Percentiles rank a stretch among this genome's conserved stretches.
Conservation (phyloP, 2,888 invertebrate species). For the Labia minor region DNA sequence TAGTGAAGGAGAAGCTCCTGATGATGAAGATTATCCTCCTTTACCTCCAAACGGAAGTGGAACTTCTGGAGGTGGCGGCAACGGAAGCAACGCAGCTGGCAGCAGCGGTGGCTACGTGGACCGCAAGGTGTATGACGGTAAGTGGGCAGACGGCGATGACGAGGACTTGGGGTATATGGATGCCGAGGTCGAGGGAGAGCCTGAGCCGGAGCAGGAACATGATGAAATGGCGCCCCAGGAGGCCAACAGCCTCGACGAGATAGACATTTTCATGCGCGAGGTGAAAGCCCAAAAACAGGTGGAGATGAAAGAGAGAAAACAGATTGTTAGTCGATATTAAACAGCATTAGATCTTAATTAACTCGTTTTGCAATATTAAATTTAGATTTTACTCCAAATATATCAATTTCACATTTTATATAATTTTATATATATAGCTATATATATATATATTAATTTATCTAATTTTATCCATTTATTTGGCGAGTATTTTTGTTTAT, state of each 20-base stretch:
- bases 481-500: neutral
- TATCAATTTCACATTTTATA: neutral
- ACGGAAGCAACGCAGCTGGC: conserved; percentile 30
- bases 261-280: conserved; percentile 45
- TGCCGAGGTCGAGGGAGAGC: conserved; percentile 22
- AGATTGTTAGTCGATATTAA: conserved; percentile 32
- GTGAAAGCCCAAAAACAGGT: conserved; percentile 48
- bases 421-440: neutral
- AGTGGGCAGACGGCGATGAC: conserved; percentile 52
- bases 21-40: conserved; percentile 37
- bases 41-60: conserved; percentile 27
- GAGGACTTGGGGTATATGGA: conserved; percentile 28
- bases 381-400: neutral
- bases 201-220: conserved; percentile 17
- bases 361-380: neutral
- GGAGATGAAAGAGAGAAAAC: conserved; percentile 44
- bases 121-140: conserved; percentile 53
- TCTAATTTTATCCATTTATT: neutral
- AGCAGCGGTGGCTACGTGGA: conserved; percentile 39
- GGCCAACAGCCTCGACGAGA: conserved; percentile 40
- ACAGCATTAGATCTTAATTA: neutral
- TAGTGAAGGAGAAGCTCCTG: conserved; percentile 48
- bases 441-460: too few relatives aligned
- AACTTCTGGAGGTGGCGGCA: conserved; percentile 28
- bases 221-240: conserved; percentile 21